These are phyloP conservation scores for Capreolus pygargus DNA, from an alignment of 2,113 vertebrate genomes.

Conservation along the genomic window DNA sequence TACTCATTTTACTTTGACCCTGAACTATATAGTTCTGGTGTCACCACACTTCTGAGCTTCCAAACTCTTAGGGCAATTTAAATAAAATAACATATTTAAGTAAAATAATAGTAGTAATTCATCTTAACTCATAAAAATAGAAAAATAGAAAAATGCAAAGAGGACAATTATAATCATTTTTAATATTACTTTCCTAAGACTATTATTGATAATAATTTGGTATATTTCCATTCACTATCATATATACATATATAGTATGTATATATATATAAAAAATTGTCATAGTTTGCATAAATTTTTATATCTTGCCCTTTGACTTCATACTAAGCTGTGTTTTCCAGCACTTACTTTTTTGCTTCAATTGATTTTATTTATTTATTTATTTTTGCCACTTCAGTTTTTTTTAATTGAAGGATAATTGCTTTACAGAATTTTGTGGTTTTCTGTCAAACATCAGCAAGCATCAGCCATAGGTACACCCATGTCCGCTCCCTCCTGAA, in stretches of 20 bases:
- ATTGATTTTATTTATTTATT: background rate
- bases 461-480: background rate
- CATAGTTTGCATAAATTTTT: slow-evolving; percentile 31
- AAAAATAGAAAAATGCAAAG: slow-evolving; percentile 19
- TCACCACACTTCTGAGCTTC: background rate
- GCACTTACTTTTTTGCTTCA: background rate
- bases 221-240: slow-evolving; percentile 43
- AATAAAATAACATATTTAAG: no score
- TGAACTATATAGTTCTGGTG: slow-evolving; percentile 17
- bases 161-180: slow-evolving; percentile 23
- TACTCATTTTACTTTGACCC: background rate
- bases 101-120: background rate
- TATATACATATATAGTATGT: background rate
- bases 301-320: background rate
- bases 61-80: background rate
- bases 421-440: background rate
- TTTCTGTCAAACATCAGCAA: background rate
- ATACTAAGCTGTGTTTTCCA: slow-evolving; percentile 26
- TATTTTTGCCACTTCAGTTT: background rate
- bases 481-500: background rate
- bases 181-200: slow-evolving; percentile 32
- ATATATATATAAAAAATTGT: background rate
- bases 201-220: slow-evolving; percentile 32
- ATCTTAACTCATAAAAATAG: slow-evolving; percentile 5
- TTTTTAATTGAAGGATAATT: background rate